Evolutionary conservation across 2,888 invertebrate genomes (phyloP).

Genomic region (Lithosia quadra): DNA sequence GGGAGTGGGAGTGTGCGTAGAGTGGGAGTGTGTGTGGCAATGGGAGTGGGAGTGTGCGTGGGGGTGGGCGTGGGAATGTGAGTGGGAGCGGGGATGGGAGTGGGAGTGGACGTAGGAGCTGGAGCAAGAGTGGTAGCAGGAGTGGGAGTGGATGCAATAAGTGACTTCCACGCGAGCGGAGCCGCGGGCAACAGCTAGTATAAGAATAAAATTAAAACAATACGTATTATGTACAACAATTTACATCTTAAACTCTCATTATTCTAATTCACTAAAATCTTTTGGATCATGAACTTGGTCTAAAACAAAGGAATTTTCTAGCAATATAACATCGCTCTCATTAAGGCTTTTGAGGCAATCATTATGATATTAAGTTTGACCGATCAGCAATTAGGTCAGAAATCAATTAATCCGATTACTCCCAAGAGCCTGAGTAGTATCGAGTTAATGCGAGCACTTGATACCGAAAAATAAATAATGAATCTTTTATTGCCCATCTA

Average conservation of each 20-base stretch:
- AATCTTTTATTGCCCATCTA: not conserved
- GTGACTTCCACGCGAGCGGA: too few relatives aligned
- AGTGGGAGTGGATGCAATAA: too few relatives aligned
- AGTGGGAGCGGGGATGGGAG: too few relatives aligned
- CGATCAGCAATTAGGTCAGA: slow-evolving; percentile 1
- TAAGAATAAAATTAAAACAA: not conserved
- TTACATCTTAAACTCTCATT: slow-evolving; percentile 8
- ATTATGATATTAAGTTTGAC: not conserved
- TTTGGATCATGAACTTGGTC: not conserved
- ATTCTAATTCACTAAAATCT: slow-evolving; percentile 20
- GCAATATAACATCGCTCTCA: not conserved
- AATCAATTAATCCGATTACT: not conserved
- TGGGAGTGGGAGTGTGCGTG: too few relatives aligned
- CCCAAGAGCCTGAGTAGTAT: not conserved
- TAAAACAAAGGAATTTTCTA: not conserved
- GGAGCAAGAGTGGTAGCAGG: too few relatives aligned
- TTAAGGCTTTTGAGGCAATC: not conserved
- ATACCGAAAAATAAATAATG: not conserved
- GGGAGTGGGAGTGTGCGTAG: too few relatives aligned
- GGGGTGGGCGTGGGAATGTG: too few relatives aligned
- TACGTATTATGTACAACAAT: not conserved
- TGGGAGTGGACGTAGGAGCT: too few relatives aligned
- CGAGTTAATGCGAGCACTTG: not conserved
- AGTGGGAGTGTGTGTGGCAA: too few relatives aligned
- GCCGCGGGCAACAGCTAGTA: too few relatives aligned